Base-by-base conservation (phyloP, 2,797 vertebrate genomes). In the Myotis daubentonii region DNA sequence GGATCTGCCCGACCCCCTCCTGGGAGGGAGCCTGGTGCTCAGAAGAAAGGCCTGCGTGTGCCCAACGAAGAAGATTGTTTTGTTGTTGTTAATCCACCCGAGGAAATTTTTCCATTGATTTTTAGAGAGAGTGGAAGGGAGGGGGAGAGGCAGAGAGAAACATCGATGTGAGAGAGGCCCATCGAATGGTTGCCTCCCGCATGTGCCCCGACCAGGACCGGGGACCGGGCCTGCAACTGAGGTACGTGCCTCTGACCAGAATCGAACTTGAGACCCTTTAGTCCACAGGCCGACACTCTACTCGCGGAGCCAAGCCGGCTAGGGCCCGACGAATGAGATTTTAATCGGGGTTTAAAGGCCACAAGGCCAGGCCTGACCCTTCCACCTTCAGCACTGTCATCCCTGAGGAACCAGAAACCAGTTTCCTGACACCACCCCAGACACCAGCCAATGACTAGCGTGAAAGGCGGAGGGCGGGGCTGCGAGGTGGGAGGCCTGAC, bases 281-380 rank as follows among this genome's bases (percentile, higher is more conserved):
- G 20, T 55, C 53, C 8, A 8, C 3, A 8, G 53, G 20, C 20
- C 1, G 22, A 25, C 9, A 23, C 55, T 57, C 55, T 57, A 57
- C 22, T 25, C 9, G 4, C 1, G 23, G 55, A 57, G 55, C 4
- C 55, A 11, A 57, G 11, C 23, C 23, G 8, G 53, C 53, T 7
- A 30, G 28, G 25, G 13, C 25, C 76, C 49, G 62, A 8, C 1
- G 17, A 38, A 57, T 22, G 22, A 1, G 53, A 76, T 68, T 38
- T 17, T 3, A 53, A 78, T 38, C 22, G 1, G 25, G 71, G 57
- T 30, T 38, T 33, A 81, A 90, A 66, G 68, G 57, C 10, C 28
- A 16, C 1, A 0, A 20, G 36, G 25, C 0, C 0, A 74, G 93
- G 38, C 23, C 8, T 8, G 23, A 23, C 6, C 62, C n/a, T 53